phyloP scores from a whole-genome alignment of 1,140 invertebrate genomes.

The Drosophila oshimai region DNA sequence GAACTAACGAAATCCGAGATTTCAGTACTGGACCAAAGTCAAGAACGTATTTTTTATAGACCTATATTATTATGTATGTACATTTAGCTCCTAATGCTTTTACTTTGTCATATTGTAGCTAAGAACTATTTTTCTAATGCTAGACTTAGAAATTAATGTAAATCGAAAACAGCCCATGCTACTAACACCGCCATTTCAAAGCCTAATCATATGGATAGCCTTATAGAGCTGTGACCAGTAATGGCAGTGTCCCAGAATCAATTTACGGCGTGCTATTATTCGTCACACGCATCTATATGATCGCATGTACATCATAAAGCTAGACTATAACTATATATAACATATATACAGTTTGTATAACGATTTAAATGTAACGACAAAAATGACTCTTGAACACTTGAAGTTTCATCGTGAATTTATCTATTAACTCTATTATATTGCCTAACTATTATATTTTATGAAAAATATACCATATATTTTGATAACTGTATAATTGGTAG shows the following conservation, averaged over 20 bases:
- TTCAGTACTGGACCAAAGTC: slow-evolving; percentile 78
- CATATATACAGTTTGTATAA: slow-evolving; percentile 17
- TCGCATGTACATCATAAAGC: slow-evolving; percentile 15
- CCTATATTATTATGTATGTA: slow-evolving; percentile 6
- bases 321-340: slow-evolving; percentile 4
- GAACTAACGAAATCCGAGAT: slow-evolving; percentile 77
- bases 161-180: slow-evolving; percentile 22
- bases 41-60: slow-evolving; percentile 69
- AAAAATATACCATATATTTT: slow-evolving; percentile 44
- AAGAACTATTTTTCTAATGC: slow-evolving; percentile 57
- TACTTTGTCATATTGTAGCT: slow-evolving; percentile 56
- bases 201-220: slow-evolving; percentile 18
- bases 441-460: slow-evolving; percentile 24
- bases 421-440: slow-evolving; percentile 21
- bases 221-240: background rate
- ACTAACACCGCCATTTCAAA: slow-evolving; percentile 49
- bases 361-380: slow-evolving; percentile 44
- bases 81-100: slow-evolving; percentile 41
- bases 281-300: slow-evolving; percentile 3
- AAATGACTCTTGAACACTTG: slow-evolving; percentile 46
- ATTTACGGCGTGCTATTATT: background rate
- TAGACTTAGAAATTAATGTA: slow-evolving; percentile 40
- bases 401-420: slow-evolving; percentile 59
- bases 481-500: slow-evolving; percentile 29
- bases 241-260: background rate